Conservation (phyloP, 2,888 invertebrate genomes). For the Drosophila histrio region DNA sequence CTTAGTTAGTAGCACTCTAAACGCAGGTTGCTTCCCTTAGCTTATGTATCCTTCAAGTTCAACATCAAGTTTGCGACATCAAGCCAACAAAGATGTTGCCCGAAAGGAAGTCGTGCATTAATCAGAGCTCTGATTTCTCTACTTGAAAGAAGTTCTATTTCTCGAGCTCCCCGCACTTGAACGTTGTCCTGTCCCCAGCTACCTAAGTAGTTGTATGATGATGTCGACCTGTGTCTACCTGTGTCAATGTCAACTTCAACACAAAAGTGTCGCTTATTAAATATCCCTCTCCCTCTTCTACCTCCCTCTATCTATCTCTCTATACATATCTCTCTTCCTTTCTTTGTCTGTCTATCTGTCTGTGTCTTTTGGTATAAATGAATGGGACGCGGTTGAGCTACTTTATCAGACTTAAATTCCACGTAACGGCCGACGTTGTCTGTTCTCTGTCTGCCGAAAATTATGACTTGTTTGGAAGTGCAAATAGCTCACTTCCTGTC, state of each 20-base stretch:
- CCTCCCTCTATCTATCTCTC: background rate
- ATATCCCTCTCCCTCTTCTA: conserved; percentile 29
- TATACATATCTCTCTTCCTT: background rate
- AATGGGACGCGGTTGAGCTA: conserved; percentile 56
- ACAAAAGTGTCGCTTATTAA: conserved; percentile 80
- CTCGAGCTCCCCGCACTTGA: background rate
- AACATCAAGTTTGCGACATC: no score
- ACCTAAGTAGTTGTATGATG: conserved; percentile 47
- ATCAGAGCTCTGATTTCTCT: background rate
- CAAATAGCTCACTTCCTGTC: conserved; percentile 78
- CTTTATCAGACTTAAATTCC: conserved; percentile 65
- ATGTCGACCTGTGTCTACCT: conserved; percentile 50
- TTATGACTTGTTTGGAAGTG: conserved; percentile 79
- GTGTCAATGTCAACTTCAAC: conserved; percentile 75
- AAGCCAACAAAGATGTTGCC: background rate
- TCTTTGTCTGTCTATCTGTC: background rate
- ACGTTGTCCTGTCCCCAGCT: conserved; percentile 34
- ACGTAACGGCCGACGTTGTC: conserved; percentile 55
- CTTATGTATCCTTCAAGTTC: background rate
- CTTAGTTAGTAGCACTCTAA: background rate
- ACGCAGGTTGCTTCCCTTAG: no score
- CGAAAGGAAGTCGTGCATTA: background rate
- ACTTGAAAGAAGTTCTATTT: background rate
- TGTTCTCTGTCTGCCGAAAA: conserved; percentile 70
- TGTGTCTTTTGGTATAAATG: conserved; percentile 18